These are phyloP conservation scores for Arnoldichthys spilopterus DNA, from an alignment of 2,797 vertebrate species.

Conservation along the genomic window DNA sequence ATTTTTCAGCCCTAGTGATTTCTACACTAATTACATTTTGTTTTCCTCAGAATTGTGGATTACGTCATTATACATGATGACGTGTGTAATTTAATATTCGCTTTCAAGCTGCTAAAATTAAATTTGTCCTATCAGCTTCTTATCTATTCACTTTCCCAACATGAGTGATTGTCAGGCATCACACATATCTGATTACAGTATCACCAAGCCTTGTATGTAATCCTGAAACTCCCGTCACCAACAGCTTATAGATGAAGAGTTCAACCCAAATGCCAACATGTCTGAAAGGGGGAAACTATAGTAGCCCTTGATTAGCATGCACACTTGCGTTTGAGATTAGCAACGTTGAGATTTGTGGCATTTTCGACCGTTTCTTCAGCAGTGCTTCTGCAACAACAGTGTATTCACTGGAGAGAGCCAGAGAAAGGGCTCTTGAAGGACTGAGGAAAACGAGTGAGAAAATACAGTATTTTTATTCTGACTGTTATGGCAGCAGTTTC, in stretches of 20 bases:
- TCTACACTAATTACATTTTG: too few species aligned
- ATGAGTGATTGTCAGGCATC: too few species aligned
- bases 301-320: not conserved
- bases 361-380: not conserved
- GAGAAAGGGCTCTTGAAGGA: not conserved
- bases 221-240: too few species aligned
- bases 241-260: not conserved
- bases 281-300: not conserved
- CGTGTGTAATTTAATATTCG: too few species aligned
- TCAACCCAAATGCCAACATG: slow-evolving; percentile 1
- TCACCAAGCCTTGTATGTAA: too few species aligned
- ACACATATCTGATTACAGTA: too few species aligned
- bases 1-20: too few species aligned
- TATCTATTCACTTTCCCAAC: too few species aligned
- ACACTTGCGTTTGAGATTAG: not conserved
- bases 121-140: too few species aligned
- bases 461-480: not conserved
- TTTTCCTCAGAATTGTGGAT: too few species aligned
- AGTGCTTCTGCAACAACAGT: not conserved
- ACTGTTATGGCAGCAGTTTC: not conserved
- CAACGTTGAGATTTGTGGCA: not conserved
- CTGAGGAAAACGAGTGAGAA: not conserved
- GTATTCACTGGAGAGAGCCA: not conserved
- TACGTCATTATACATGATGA: too few species aligned
- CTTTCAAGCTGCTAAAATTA: too few species aligned